Evolutionary conservation across 2,797 vertebrate species (phyloP).

Genomic region (Rhodeus uyekii): DNA sequence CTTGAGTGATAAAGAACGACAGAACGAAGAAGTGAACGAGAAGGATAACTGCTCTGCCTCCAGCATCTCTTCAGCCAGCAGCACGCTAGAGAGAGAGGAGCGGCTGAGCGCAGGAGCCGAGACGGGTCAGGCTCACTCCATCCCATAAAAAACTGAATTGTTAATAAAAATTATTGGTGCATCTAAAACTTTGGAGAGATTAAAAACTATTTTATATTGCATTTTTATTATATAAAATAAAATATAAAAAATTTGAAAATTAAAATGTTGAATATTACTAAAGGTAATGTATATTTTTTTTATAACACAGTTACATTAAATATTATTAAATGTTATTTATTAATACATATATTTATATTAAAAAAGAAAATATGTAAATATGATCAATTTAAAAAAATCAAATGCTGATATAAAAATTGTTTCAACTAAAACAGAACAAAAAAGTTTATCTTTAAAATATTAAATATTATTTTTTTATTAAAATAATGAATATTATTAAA

Average conservation of each 20-base stretch:
- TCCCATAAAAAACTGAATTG: no score
- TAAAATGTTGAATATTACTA: no score
- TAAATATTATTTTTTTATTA: not conserved
- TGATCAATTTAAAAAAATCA: not conserved
- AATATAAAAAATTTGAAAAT: no score
- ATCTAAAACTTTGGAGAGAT: not conserved
- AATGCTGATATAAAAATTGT: not conserved
- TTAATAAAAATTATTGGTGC: not conserved
- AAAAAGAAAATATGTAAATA: not conserved
- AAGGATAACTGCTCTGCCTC: conserved; percentile 96
- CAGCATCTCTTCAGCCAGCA: conserved; percentile 95
- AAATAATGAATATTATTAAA: not conserved
- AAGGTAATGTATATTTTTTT: no score
- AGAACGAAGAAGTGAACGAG: conserved; percentile 94
- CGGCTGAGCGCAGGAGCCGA: conserved; percentile 78
- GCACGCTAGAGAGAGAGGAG: conserved; percentile 93
- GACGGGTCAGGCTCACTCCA: no score
- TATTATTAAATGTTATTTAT: not conserved
- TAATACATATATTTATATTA: no score
- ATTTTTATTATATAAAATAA: not conserved
- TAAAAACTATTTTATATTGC: no score
- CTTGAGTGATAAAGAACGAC: conserved; percentile 93
- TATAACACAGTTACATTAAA: no score
- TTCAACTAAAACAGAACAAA: not conserved
- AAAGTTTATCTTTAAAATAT: no score